A percentile compares a stretch with the other conserved stretches of the same genome.
phyloP scores from a whole-genome alignment of 2,113 vertebrate genomes.

The Forbesichthys agassizii region DNA sequence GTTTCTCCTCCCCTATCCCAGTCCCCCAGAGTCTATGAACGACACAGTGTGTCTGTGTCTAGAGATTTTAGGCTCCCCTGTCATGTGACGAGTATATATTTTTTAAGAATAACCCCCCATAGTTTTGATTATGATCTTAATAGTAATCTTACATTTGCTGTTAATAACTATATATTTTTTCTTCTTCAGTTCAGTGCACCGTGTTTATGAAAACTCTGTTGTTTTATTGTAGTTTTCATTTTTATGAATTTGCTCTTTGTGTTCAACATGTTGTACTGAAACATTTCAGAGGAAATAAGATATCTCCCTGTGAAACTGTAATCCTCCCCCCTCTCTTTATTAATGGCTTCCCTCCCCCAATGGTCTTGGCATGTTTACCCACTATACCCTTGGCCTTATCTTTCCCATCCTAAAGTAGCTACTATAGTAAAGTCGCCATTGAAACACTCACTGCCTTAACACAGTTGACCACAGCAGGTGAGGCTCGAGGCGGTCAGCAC shows the following conservation, averaged over 20 bases:
- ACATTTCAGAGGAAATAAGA: conserved; percentile 72
- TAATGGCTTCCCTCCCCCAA: conserved; percentile 1
- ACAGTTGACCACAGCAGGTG: conserved; percentile 71
- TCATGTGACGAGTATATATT: conserved; percentile 76
- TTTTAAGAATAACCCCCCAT: conserved; percentile 69
- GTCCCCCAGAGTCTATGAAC: conserved; percentile 67
- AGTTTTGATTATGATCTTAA: conserved; percentile 70
- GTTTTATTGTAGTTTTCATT: conserved; percentile 66
- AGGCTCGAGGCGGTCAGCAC: conserved; percentile 37
- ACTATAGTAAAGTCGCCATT: conserved; percentile 68
- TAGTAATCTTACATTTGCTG: conserved; percentile 70
- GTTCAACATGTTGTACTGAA: conserved; percentile 82
- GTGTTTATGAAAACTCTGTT: conserved; percentile 55
- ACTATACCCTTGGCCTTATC: conserved; percentile 64
- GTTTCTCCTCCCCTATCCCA: conserved; percentile 33
- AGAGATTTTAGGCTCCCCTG: conserved; percentile 69
- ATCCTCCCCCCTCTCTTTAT: background rate
- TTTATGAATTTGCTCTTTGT: conserved; percentile 68
- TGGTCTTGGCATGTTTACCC: conserved; percentile 42
- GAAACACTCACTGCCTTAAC: conserved; percentile 79
- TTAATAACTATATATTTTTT: conserved; percentile 58
- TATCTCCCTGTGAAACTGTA: conserved; percentile 18
- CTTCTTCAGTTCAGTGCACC: conserved; percentile 70
- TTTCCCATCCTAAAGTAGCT: conserved; percentile 63
- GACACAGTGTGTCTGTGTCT: conserved; percentile 65